Base-by-base conservation (phyloP, 2,888 invertebrate genomes). In the Rhingia rostrata region DNA sequence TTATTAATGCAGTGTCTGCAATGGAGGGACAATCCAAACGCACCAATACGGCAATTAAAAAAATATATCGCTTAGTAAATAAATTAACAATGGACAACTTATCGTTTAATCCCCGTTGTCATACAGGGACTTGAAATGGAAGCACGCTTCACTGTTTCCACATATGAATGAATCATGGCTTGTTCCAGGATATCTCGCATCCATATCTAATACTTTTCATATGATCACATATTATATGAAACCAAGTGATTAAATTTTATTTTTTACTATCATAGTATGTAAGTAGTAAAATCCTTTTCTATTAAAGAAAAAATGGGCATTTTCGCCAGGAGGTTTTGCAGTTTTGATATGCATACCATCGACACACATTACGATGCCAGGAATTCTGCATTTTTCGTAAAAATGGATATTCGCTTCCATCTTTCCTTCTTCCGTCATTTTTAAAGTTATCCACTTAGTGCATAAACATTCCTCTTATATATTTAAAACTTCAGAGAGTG, bases 301-400 rank as follows among this genome's bases (percentile, higher is more conserved):
- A n/a, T 54, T 54, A 14, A 14, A 54, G 9, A 54, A 37, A 7
- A 54, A 35, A n/a, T 54, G 12, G 6, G 54, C 14, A 4, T 37
- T 37, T 37, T n/a, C n/a, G n/a, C n/a, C n/a, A n/a, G n/a, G n/a
- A n/a, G n/a, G n/a, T n/a, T n/a, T n/a, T n/a, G n/a, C 12, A 54
- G 14, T 12, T 12, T 74, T 74, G 12, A 84, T 75, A 58, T 79
- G 79, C 56, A 79, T 84, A 43, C 84, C 78, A 45, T 45, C 45
- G 4, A 75, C 63, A 41, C 66, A 85, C 73, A 72, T 73, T 43
- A 60, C 53, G 45, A 73, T 69, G 2, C 69, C 73, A 41, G 77
- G 80, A 35, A 85, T 74, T 35, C 61, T 41, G 2, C 53, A 41
- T 43, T 75, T 70, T 14, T 66, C 45, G 66, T 75, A 69, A 63